Evolutionary conservation across 35 echinoderm and acorn worm genomes (phyloP).

Genomic region (Chiridota heheva): DNA sequence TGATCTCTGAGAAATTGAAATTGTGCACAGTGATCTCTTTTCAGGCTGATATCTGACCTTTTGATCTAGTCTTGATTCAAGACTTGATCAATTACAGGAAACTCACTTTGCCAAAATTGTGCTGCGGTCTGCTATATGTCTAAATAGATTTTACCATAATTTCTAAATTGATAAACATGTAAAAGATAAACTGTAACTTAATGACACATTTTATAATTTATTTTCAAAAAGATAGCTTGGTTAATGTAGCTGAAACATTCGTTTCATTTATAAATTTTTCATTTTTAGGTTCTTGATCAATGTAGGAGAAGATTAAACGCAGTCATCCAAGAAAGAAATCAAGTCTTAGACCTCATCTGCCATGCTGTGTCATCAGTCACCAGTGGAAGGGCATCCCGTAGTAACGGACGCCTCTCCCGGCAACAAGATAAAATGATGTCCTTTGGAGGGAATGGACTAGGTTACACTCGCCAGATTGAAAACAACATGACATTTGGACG

Average conservation of each 20-base stretch:
- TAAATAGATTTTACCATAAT: too few relatives aligned
- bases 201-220: too few relatives aligned
- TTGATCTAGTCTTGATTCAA: too few relatives aligned
- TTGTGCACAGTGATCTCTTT: too few relatives aligned
- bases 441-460: slow-evolving; percentile 86
- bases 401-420: slow-evolving; percentile 50
- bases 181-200: background rate
- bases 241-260: too few relatives aligned
- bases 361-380: slow-evolving; percentile 93
- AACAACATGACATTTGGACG: slow-evolving; percentile 48
- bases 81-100: too few relatives aligned
- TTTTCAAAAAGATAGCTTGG: too few relatives aligned
- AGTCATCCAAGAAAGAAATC: slow-evolving; percentile 93
- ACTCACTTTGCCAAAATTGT: too few relatives aligned
- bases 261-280: too few relatives aligned
- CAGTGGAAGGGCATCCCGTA: slow-evolving; percentile 84
- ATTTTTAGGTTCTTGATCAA: slow-evolving; percentile 93
- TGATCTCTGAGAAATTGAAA: too few relatives aligned
- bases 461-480: slow-evolving; percentile 86
- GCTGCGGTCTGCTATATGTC: too few relatives aligned
- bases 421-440: slow-evolving; percentile 74
- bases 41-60: too few relatives aligned
- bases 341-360: slow-evolving; percentile 93
- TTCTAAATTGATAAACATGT: background rate
- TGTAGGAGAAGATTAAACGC: slow-evolving; percentile 79